Evolutionary conservation across 2,888 invertebrate species (phyloP), one percentile per base, ranked within the genome.

Genomic region (Cerceris rybyensis): DNA sequence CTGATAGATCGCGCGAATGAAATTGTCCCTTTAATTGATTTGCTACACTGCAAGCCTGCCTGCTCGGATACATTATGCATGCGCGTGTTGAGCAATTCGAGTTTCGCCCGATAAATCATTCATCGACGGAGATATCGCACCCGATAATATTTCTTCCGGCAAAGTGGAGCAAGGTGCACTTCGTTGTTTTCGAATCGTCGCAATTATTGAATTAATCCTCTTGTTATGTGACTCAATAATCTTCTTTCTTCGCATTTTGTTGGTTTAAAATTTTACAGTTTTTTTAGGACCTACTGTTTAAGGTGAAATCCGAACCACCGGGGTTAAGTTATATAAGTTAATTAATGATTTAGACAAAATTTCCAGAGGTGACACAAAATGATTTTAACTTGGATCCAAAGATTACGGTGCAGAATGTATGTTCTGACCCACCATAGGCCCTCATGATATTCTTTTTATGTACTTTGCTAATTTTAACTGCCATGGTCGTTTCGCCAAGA

Each of bases 151-250:
- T 69, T 74, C 50, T 64, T 65, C 52, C 16, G 9, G 11, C 46
- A 55, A 78, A 83, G 65, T 75, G 66, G 80, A 73, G 66, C 83
- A 78, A 83, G 83, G 83, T 28, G 54, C 14, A 17, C 14, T 39
- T 64, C n/a, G 8, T 7, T 2, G 9, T 17, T 7, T 8, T 11
- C 9, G 55, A 7, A 50, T n/a, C 6, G n/a, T 50, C 16, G 54
- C 8, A 54, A 16, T 2, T 9, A 7, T 28, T 28, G 28, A 1
- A 2, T 28, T 1, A 4, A 1, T 28, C 28, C 28, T 28, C 28
- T 28, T 28, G 28, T 28, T 28, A 28, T 28, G 28, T 28, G 28
- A 28, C 4, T 28, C 7, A 14, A 54, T 14, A 16, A n/a, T 54
- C 54, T 9, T 54, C 14, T 54, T 54, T 6, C 54, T 2, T 7